These are phyloP conservation scores for Brachyalestes nurse DNA, from an alignment of 2,797 vertebrate species.

Conservation along the genomic window DNA sequence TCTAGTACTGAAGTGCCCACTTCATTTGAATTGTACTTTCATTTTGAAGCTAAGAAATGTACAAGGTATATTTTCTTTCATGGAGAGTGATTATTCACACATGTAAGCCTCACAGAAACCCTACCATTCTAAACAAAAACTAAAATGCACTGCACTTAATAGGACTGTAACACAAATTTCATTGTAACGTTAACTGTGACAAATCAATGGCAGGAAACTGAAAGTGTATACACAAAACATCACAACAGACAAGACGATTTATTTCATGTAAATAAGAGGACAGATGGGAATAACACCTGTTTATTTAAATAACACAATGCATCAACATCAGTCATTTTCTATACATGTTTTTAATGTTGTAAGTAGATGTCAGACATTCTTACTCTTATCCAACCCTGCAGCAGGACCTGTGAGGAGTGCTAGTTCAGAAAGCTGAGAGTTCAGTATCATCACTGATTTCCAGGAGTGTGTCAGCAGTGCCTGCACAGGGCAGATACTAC, in stretches of 20 bases:
- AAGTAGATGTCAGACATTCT: constrained; percentile 69
- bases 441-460: constrained; percentile 43
- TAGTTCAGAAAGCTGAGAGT: constrained; percentile 58
- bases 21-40: too few species aligned
- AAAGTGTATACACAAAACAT: background rate
- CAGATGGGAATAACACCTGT: constrained; percentile 36
- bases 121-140: background rate
- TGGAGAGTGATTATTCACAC: too few species aligned
- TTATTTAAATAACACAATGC: constrained; percentile 70
- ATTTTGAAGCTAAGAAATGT: too few species aligned
- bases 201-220: too few species aligned
- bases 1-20: background rate
- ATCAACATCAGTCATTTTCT: constrained; percentile 78
- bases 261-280: background rate
- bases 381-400: constrained; percentile 61
- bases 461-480: constrained; percentile 40
- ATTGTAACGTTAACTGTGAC: too few species aligned
- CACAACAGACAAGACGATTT: background rate
- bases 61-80: too few species aligned
- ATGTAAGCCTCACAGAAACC: too few species aligned
- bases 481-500: constrained; percentile 49
- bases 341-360: constrained; percentile 44
- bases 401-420: constrained; percentile 64
- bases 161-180: too few species aligned
- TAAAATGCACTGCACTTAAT: background rate